These are phyloP conservation scores for Drosophila nigritarsus DNA, from an alignment of 2,888 invertebrate genomes.

Conservation along the genomic window DNA sequence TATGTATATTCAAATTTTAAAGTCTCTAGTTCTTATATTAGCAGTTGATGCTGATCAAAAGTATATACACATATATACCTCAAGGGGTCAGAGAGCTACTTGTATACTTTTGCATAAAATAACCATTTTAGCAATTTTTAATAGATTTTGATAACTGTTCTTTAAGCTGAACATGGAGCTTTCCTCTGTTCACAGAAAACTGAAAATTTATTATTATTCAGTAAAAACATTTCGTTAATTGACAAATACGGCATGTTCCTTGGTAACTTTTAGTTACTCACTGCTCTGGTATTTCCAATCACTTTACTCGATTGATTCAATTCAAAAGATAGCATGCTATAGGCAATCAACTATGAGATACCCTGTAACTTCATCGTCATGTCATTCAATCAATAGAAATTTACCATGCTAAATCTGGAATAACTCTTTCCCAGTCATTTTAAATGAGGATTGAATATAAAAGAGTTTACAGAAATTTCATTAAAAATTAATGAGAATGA, in stretches of 20 bases:
- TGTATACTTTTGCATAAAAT: not conserved
- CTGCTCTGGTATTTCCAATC: not conserved
- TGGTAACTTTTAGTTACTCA: not conserved
- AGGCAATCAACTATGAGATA: not conserved
- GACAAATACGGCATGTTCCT: not conserved
- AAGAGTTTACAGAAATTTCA: not conserved
- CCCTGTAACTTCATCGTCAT: not conserved
- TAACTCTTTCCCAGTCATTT: not conserved
- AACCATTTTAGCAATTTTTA: not conserved
- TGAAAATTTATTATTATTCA: not conserved
- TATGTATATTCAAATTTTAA: not conserved
- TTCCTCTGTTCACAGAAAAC: not conserved
- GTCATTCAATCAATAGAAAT: not conserved
- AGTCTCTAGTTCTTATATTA: not conserved
- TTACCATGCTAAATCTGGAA: not conserved
- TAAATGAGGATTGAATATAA: no score
- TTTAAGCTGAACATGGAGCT: not conserved
- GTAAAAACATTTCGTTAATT: not conserved
- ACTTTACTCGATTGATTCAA: conserved; percentile 2
- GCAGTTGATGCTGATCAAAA: not conserved
- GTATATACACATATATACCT: not conserved
- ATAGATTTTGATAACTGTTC: not conserved
- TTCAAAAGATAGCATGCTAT: not conserved
- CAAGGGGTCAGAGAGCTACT: not conserved
- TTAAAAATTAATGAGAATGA: not conserved